These are phyloP conservation scores for Elmis aenea DNA, from an alignment of 2,888 invertebrate species.

Conservation along the genomic window DNA sequence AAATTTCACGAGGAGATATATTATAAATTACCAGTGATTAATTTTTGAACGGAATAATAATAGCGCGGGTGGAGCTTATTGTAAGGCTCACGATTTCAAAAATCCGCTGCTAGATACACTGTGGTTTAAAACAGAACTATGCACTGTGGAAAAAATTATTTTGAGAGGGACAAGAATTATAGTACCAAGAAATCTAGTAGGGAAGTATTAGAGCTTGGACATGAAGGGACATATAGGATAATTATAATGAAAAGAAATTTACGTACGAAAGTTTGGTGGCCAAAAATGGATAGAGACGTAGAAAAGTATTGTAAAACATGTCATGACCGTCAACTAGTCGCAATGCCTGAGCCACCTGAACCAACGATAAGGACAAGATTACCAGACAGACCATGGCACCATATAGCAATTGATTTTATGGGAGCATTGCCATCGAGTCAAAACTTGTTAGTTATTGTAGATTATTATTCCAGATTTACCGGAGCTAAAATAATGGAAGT, in stretches of 20 bases:
- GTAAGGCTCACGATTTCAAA: too few species aligned
- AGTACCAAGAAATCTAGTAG: constrained; percentile 9
- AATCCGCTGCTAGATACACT: too few species aligned
- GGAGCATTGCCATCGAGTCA: constrained; percentile 25
- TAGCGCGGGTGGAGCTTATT: too few species aligned
- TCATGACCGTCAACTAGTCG: constrained; percentile 20
- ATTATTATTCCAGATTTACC: constrained; percentile 15
- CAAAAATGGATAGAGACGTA: constrained; percentile 17
- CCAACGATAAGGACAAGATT: constrained; percentile 16
- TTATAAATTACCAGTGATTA: too few species aligned
- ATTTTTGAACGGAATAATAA: too few species aligned
- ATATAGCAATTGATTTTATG: constrained; percentile 27
- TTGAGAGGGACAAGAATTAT: constrained; percentile 14
- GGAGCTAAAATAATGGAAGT: constrained; percentile 22
- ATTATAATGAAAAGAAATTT: constrained; percentile 25
- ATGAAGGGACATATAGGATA: constrained; percentile 28
- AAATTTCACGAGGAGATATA: too few species aligned
- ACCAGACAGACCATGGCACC: constrained; percentile 15
- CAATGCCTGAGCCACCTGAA: constrained; percentile 10
- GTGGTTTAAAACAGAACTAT: constrained; percentile 2
- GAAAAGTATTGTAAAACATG: constrained; percentile 19
- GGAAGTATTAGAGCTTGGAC: constrained; percentile 16
- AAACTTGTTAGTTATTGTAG: constrained; percentile 14
- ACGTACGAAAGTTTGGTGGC: constrained; percentile 26
- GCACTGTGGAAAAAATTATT: neutral